phyloP scores from a whole-genome alignment of 2,113 vertebrate species.

The Sander lucioperca region DNA sequence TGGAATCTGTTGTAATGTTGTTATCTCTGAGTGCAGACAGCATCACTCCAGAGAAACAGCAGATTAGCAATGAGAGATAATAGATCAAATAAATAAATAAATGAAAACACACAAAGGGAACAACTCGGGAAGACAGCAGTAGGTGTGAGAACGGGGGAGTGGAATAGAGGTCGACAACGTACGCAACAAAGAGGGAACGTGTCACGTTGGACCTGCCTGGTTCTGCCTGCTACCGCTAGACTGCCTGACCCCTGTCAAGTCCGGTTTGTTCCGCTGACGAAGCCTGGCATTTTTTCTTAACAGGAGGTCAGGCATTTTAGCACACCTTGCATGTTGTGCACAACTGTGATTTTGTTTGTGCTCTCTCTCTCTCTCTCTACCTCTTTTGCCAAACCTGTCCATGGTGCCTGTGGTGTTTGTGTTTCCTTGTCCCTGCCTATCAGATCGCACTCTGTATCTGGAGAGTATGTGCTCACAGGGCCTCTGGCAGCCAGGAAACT shows the following conservation, averaged over 20 bases:
- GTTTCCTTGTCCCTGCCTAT: conserved; percentile 66
- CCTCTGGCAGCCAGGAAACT: conserved; percentile 41
- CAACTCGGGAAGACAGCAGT: conserved; percentile 29
- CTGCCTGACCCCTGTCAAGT: conserved; percentile 75
- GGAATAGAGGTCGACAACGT: conserved; percentile 60
- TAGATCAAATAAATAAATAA: conserved; percentile 1
- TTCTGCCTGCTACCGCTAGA: conserved; percentile 47
- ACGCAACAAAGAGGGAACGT: conserved; percentile 11
- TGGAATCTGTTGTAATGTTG: conserved; percentile 14
- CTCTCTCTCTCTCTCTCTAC: background rate
- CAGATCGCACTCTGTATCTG: conserved; percentile 55
- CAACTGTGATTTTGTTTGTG: conserved; percentile 35
- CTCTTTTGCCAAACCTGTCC: conserved; percentile 35
- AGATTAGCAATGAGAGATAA: conserved; percentile 22
- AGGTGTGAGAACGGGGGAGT: conserved; percentile 47
- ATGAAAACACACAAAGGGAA: conserved; percentile 21
- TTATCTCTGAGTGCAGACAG: conserved; percentile 35
- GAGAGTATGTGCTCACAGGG: conserved; percentile 31
- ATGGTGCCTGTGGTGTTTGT: conserved; percentile 49
- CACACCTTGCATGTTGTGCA: conserved; percentile 75
- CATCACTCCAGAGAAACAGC: conserved; percentile 27
- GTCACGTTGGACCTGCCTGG: conserved; percentile 59
- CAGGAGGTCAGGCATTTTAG: conserved; percentile 72
- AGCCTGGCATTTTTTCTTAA: conserved; percentile 57
- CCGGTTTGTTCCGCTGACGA: conserved; percentile 58